Base-by-base conservation (phyloP, 2,888 invertebrate genomes). In the Nezara viridula region DNA sequence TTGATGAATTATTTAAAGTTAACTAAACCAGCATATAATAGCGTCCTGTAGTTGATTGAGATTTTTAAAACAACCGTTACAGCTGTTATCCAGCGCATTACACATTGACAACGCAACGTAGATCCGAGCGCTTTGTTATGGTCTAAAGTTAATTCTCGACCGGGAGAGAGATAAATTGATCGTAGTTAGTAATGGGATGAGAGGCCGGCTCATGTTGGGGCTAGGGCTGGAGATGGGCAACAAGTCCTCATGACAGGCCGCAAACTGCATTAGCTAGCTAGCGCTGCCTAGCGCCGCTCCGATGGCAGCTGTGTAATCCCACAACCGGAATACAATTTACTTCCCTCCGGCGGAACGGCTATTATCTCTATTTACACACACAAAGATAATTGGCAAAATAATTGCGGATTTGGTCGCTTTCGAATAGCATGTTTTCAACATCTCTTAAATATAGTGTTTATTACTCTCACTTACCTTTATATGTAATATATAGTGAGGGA, bases 191-290 rank as follows among this genome's bases (percentile, higher is more conserved):
- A 73, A 37, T 9, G 66, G 66, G 16, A 73, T 37, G 66, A 73
- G 66, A 37, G 60, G 7, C 14, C 32, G 66, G 66, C 19, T 73
- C 19, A 37, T 73, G 66, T 21, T 37, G 66, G 6, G 66, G 6
- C 66, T 32, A 60, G 66, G n/a, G 3, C 1, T 81, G 81, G 81
- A 44, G 81, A 47, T 81, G 44, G 44, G 81, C 81, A 81, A 81
- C 81, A 81, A 81, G 81, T 81, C 81, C 81, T 47, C 44, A 44
- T 81, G 81, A 81, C 81, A 81, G 81, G 44, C 81, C 81, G 12
- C 81, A 81, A 81, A 81, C 81, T 81, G 81, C 81, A 81, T 81
- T 81, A 81, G 81, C 81, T 47, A 24, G 40, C 40, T 16, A 1
- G n/a, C 55, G n/a, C n/a, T 10, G 12, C 3, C 60, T 27, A 12